Percentiles rank a stretch among this genome's conserved stretches.
Conservation (phyloP, 2,797 vertebrate species). For the Oceanodroma leucorhoa region DNA sequence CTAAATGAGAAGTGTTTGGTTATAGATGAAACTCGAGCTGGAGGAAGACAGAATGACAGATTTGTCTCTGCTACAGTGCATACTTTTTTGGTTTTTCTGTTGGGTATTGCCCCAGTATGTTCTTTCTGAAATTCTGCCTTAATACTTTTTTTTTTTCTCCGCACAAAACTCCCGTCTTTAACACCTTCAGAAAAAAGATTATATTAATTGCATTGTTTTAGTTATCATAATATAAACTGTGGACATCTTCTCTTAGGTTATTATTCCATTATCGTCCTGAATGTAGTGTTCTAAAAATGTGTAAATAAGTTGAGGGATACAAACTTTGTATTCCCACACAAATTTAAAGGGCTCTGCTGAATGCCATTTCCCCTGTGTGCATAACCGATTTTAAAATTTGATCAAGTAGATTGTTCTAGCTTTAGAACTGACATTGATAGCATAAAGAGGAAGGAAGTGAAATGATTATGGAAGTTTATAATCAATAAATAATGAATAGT, state of each 20-base stretch:
- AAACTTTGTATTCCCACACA: neutral
- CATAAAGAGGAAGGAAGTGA: slow-evolving; percentile 34
- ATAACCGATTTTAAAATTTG: slow-evolving; percentile 18
- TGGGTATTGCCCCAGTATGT: neutral
- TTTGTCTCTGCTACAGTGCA: neutral
- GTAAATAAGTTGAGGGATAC: neutral
- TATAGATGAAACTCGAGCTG: neutral
- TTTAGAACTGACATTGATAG: slow-evolving; percentile 32
- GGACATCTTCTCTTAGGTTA: neutral
- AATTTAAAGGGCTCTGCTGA: neutral
- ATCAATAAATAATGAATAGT: slow-evolving; percentile 71
- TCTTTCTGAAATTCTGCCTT: neutral
- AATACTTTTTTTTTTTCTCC: neutral
- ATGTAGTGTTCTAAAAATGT: neutral
- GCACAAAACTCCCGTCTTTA: neutral
- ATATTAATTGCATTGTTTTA: neutral
- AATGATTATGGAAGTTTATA: slow-evolving; percentile 54
- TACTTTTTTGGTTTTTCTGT: neutral
- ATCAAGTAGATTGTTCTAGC: slow-evolving; percentile 11
- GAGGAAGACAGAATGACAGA: neutral
- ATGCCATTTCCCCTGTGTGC: neutral
- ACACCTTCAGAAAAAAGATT: neutral
- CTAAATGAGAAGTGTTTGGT: neutral
- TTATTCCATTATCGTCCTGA: neutral
- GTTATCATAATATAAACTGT: neutral